Percentiles rank a stretch among this genome's conserved stretches.
These are phyloP conservation scores for Heteropelma amictum DNA, from an alignment of 2,888 invertebrate species.

Conservation along the genomic window DNA sequence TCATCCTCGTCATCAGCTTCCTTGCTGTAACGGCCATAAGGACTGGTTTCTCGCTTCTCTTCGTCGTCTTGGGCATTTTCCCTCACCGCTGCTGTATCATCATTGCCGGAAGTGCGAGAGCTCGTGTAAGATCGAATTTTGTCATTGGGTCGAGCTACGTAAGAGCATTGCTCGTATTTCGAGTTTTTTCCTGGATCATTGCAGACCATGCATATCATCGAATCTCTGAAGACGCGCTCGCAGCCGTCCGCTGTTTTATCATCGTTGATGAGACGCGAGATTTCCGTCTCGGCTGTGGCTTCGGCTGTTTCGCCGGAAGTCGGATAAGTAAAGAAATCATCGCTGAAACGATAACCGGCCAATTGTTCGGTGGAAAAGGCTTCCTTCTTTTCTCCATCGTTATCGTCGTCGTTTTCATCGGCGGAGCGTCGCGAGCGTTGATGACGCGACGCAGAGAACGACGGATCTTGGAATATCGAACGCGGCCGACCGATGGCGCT, in stretches of 20 bases:
- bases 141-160: slow-evolving; percentile 86
- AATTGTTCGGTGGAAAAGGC: slow-evolving; percentile 58
- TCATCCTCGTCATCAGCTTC: not conserved
- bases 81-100: not conserved
- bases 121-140: slow-evolving; percentile 75
- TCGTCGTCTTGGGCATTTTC: not conserved
- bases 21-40: slow-evolving; percentile 12
- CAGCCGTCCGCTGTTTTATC: slow-evolving; percentile 84
- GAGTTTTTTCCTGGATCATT: slow-evolving; percentile 87
- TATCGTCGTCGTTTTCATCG: slow-evolving; percentile 73
- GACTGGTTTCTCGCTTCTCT: not conserved
- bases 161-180: slow-evolving; percentile 90
- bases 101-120: not conserved
- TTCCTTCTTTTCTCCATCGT: slow-evolving; percentile 71
- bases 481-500: not conserved
- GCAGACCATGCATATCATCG: slow-evolving; percentile 87
- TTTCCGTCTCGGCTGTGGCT: slow-evolving; percentile 75
- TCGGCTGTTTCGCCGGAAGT: slow-evolving; percentile 49
- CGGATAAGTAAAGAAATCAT: slow-evolving; percentile 70
- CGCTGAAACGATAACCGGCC: slow-evolving; percentile 76
- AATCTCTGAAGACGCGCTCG: slow-evolving; percentile 83
- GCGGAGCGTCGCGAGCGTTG: slow-evolving; percentile 62
- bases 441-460: slow-evolving; percentile 6
- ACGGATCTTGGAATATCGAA: not conserved
- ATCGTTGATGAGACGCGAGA: slow-evolving; percentile 80